A percentile compares a stretch with the other conserved stretches of the same genome.
Conservation (phyloP, 2,113 vertebrate species). For the Scomber japonicus region DNA sequence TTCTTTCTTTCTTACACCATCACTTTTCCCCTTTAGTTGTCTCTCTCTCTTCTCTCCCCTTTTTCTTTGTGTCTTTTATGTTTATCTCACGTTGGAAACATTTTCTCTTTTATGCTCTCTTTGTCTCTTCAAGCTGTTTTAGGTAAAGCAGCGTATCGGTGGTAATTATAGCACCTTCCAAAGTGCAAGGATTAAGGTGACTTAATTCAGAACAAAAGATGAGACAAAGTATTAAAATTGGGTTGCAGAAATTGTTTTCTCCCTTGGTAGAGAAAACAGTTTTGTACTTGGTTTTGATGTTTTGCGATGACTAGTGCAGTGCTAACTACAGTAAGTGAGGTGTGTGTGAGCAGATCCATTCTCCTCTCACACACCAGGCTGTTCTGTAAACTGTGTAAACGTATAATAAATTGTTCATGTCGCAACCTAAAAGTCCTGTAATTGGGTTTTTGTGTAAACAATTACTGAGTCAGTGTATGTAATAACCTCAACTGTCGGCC, state of each 20-base stretch:
- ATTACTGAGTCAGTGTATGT: slow-evolving; percentile 52
- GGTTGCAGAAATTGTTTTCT: slow-evolving; percentile 36
- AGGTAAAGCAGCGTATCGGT: slow-evolving; percentile 26
- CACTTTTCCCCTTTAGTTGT: neutral
- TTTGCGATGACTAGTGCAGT: slow-evolving; percentile 13
- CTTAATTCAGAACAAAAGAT: slow-evolving; percentile 43
- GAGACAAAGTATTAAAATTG: slow-evolving; percentile 36
- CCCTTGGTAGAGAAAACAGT: neutral
- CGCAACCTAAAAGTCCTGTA: slow-evolving; percentile 39
- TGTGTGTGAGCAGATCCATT: slow-evolving; percentile 11
- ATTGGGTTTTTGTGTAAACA: slow-evolving; percentile 52
- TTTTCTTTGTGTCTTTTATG: slow-evolving; percentile 7
- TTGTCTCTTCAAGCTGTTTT: slow-evolving; percentile 50
- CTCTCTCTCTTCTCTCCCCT: neutral
- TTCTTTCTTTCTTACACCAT: neutral
- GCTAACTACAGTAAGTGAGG: neutral
- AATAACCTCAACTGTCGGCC: slow-evolving; percentile 53
- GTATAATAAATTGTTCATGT: slow-evolving; percentile 28
- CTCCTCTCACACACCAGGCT: neutral
- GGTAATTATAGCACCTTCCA: slow-evolving; percentile 61
- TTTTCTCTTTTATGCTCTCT: slow-evolving; percentile 44
- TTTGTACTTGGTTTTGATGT: slow-evolving; percentile 21
- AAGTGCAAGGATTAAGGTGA: slow-evolving; percentile 54
- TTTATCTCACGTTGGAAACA: slow-evolving; percentile 17
- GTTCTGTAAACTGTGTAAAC: neutral